These are phyloP conservation scores for Botia kubotai DNA, from an alignment of 2,797 vertebrate species.

Conservation along the genomic window DNA sequence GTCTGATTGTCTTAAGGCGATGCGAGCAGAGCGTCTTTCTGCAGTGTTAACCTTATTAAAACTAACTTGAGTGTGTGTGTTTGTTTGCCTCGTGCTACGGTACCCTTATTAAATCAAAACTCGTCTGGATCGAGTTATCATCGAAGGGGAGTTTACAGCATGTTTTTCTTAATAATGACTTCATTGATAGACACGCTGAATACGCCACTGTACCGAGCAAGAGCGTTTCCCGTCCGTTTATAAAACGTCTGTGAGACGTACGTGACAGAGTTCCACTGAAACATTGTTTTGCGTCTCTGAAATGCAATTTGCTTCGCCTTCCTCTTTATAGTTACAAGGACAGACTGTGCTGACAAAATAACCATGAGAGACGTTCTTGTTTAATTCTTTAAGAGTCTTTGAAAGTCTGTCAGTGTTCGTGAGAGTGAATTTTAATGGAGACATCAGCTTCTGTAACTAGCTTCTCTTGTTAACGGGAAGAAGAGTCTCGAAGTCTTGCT, in stretches of 20 bases:
- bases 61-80: conserved; percentile 6
- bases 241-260: background rate
- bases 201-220: conserved; percentile 2
- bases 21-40: conserved; percentile 3
- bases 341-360: background rate
- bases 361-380: background rate
- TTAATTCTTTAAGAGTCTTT: background rate
- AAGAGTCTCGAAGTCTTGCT: background rate
- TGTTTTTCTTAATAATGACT: conserved; percentile 32
- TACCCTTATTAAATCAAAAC: conserved; percentile 30
- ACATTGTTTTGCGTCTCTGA: conserved; percentile 22
- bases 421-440: background rate
- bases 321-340: background rate
- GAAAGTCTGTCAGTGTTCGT: background rate
- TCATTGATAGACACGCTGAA: conserved; percentile 25
- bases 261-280: background rate
- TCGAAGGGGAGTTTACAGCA: conserved; percentile 1
- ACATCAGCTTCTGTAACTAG: background rate
- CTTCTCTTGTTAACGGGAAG: background rate
- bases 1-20: conserved; percentile 24
- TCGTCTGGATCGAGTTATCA: conserved; percentile 25
- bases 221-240: conserved; percentile 6
- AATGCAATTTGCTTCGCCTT: conserved; percentile 21
- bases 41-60: conserved; percentile 39
- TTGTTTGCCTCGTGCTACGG: conserved; percentile 29